Evolutionary conservation across 2,888 invertebrate genomes (phyloP), one percentile per base, ranked within the genome.

Genomic region (Epinotia demarniana): DNA sequence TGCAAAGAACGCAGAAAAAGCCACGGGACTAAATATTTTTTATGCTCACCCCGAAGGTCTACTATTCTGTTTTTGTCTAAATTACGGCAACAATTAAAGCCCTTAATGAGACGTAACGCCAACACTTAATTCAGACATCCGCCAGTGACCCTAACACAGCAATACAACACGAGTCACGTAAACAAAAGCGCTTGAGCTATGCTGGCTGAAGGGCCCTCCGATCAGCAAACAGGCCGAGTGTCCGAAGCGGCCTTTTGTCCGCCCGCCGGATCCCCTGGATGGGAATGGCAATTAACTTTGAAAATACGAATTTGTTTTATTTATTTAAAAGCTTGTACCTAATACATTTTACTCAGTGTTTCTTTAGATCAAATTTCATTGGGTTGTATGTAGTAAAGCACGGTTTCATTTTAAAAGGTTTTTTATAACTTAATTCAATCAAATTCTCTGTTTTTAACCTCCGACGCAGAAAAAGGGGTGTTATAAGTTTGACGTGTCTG

Each of bases 181-280:
- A 75, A 75, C 75, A 71, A 70, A 60, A 43, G 53, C 63, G 64
- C 60, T 70, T 27, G 74, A 70, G 39, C 74, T 70, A 70, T 49
- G 75, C 64, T 64, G 63, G 27, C 63, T 61, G 75, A 66, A 75
- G 75, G 70, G 74, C 63, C 63, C 74, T 75, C 53, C 58, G 70
- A 71, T 74, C 73, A 69, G 74, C 66, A 66, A 75, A 75, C 70
- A 53, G 64, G 49, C 55, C 53, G 70, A 75, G 70, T 64, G 70
- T 75, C 75, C 70, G 68, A 62, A 46, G 70, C 75, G 23, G 63
- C 74, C 75, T 71, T 75, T 75, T 75, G 70, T 66, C 58, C 46
- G 75, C 70, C 75, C 57, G 68, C n/a, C 57, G 61, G 75, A 53
- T 73, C 53, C 68, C 62, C 68, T 43, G 53, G 64, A 58, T 70